These are phyloP conservation scores for Drosophila ohnishii DNA, from an alignment of 1,140 invertebrate genomes.

Conservation along the genomic window DNA sequence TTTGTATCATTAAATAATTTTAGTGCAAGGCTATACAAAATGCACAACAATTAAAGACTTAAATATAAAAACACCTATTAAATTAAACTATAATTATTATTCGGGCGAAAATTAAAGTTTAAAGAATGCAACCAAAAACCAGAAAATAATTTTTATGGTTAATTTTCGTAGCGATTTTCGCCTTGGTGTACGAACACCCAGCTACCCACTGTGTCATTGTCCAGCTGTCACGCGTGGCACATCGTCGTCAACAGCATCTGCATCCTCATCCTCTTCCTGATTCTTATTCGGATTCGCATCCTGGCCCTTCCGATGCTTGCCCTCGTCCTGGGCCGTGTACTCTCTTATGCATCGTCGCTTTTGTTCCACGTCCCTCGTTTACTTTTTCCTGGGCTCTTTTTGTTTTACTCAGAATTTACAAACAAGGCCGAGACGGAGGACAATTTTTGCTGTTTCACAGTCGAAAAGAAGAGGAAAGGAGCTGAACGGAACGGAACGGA, in stretches of 20 bases:
- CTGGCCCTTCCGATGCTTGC: constrained; percentile 35
- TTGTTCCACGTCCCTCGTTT: constrained; percentile 64
- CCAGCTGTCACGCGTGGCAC: constrained; percentile 78
- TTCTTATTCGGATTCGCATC: constrained; percentile 40
- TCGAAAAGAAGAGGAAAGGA: constrained; percentile 9
- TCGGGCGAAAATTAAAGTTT: background rate
- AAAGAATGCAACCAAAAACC: background rate
- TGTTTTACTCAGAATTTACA: constrained; percentile 61
- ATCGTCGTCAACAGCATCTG: constrained; percentile 59
- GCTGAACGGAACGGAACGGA: constrained; percentile 8
- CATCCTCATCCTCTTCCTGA: constrained; percentile 44
- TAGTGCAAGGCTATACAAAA: too few species aligned
- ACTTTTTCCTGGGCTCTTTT: constrained; percentile 35
- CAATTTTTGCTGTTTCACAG: constrained; percentile 59
- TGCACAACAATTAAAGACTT: background rate
- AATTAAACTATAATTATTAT: background rate
- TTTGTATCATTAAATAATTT: background rate
- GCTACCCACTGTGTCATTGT: constrained; percentile 67
- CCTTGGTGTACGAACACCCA: constrained; percentile 29
- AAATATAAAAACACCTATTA: background rate
- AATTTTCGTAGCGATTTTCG: background rate
- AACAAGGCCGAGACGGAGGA: constrained; percentile 63
- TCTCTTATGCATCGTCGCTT: constrained; percentile 73
- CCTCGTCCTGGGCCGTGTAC: constrained; percentile 48
- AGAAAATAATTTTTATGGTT: background rate